Conservation (phyloP, 1,140 invertebrate genomes). For the Trichonephila clavipes region DNA sequence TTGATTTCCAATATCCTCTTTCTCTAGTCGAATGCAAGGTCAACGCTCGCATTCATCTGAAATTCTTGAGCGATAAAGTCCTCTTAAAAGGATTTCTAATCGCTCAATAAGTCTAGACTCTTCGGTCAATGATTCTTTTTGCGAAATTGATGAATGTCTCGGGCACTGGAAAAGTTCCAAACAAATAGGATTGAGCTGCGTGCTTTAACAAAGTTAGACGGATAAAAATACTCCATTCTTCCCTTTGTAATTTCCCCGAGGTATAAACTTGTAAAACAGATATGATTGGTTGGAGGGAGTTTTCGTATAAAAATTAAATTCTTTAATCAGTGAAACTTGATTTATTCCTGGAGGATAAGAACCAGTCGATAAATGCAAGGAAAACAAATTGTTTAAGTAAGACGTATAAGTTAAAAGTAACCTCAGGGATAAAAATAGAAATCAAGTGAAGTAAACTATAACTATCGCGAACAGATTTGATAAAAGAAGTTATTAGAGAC, state of each 20-base stretch:
- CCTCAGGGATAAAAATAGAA: no score
- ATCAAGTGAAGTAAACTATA: no score
- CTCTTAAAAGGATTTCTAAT: neutral
- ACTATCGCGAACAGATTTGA: no score
- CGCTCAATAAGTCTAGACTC: constrained; percentile 39
- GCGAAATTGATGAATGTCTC: neutral
- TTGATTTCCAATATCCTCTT: no score
- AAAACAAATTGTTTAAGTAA: no score
- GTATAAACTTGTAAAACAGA: neutral
- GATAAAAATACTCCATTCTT: neutral
- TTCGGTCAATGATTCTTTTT: constrained; percentile 13
- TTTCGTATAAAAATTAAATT: neutral
- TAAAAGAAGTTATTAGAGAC: no score
- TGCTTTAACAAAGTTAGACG: constrained; percentile 1
- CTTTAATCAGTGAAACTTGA: neutral
- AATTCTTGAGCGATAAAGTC: no score
- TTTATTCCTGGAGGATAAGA: neutral
- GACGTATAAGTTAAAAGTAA: no score
- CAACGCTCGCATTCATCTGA: no score
- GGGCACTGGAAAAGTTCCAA: neutral
- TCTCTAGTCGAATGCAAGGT: no score
- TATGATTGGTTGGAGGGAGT: neutral
- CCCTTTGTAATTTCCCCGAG: neutral
- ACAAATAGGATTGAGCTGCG: neutral
- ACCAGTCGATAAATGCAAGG: no score